Evolutionary conservation across 2,113 vertebrate species (phyloP).

Genomic region (Bubo bubo): DNA sequence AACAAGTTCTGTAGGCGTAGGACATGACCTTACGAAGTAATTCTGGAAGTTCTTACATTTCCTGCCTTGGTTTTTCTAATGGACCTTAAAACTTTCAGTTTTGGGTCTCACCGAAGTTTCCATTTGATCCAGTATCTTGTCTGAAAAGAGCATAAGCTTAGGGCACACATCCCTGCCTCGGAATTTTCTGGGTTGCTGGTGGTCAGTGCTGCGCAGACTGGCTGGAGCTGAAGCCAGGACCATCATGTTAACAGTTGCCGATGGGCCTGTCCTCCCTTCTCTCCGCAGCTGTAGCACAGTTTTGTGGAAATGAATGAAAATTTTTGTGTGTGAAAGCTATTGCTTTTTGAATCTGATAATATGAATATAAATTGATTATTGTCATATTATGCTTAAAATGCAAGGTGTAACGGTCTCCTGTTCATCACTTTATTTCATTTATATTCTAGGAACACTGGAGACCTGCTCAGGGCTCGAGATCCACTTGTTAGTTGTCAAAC

Average conservation of each 20-base stretch:
- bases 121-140: neutral
- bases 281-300: neutral
- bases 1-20: neutral
- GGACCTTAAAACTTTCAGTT: neutral
- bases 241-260: fast-evolving
- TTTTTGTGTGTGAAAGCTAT: neutral
- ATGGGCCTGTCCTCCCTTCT: neutral
- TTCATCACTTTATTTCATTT: neutral
- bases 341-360: neutral
- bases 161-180: fast-evolving
- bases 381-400: neutral
- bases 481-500: neutral
- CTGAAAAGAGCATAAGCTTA: neutral
- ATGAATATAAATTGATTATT: neutral
- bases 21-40: neutral
- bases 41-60: neutral
- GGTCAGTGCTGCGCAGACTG: neutral
- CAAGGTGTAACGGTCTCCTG: neutral
- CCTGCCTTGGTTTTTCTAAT: neutral
- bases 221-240: neutral
- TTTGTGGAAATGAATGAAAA: neutral
- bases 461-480: neutral
- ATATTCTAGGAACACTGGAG: neutral
- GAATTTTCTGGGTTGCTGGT: neutral
- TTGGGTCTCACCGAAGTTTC: neutral